Conservation (phyloP, 2,888 invertebrate species). For the Chaetoderma sp. region DNA sequence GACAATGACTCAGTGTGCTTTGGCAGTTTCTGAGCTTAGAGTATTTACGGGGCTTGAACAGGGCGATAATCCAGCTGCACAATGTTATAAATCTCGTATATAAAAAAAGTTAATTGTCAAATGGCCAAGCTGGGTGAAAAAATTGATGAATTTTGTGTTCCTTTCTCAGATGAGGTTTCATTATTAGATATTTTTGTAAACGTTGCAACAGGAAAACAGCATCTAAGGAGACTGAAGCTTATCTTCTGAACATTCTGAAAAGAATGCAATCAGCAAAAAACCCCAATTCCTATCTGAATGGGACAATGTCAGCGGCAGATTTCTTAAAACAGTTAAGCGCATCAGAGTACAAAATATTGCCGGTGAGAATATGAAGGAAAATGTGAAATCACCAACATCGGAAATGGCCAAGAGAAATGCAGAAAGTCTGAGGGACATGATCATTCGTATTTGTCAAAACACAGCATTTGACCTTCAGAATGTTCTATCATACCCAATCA, state of each 20-base stretch:
- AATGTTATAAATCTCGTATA: conserved; percentile 15
- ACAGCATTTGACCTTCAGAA: conserved; percentile 7
- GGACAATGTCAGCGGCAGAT: neutral
- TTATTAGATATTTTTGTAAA: conserved; percentile 5
- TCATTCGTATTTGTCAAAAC: conserved; percentile 2
- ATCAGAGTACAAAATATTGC: conserved; percentile 17
- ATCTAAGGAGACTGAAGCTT: conserved; percentile 7
- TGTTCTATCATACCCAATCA: conserved; percentile 13
- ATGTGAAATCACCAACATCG: neutral
- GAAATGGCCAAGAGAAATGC: conserved; percentile 8
- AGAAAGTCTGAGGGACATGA: conserved; percentile 13
- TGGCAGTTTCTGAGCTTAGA: conserved; percentile 23
- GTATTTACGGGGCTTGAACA: conserved; percentile 6
- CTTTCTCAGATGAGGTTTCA: neutral
- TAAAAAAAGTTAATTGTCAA: conserved; percentile 15
- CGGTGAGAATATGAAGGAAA: conserved; percentile 12
- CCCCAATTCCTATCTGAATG: conserved; percentile 22
- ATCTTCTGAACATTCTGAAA: conserved; percentile 10
- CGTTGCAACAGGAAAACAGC: conserved; percentile 21
- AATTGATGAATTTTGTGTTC: conserved; percentile 22
- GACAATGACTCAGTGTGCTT: conserved; percentile 19
- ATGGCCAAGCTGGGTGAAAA: conserved; percentile 10
- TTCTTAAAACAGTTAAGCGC: conserved; percentile 14
- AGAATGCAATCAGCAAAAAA: conserved; percentile 3
- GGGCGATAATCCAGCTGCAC: conserved; percentile 16